phyloP scores from a whole-genome alignment of 2,113 vertebrate genomes.

The Ciconia maguari region DNA sequence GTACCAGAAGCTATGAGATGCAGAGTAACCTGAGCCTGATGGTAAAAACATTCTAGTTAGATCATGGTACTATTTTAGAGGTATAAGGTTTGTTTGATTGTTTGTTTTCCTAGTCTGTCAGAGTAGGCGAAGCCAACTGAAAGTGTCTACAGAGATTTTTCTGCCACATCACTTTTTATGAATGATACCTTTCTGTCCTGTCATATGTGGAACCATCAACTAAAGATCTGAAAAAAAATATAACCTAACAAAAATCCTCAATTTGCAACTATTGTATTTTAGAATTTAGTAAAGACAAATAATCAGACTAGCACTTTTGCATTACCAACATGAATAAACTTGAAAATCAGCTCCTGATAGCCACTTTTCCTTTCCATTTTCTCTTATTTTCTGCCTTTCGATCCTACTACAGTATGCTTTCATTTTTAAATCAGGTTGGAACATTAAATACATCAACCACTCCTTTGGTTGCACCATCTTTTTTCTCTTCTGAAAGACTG shows the following conservation, averaged over 20 bases:
- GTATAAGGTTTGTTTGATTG: not conserved
- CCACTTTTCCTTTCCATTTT: not conserved
- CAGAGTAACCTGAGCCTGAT: not conserved
- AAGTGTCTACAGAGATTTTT: not conserved
- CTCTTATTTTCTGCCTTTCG: not conserved
- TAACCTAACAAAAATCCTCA: not conserved
- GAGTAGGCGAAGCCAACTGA: not conserved
- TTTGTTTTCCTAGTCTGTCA: not conserved
- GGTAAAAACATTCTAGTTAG: not conserved
- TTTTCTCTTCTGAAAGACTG: not conserved
- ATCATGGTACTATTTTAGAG: not conserved
- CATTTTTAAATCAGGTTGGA: not conserved
- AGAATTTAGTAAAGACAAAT: not conserved
- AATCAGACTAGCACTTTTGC: not conserved
- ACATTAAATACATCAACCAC: not conserved
- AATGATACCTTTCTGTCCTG: not conserved
- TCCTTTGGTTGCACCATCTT: not conserved
- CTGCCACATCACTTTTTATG: not conserved
- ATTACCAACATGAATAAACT: not conserved
- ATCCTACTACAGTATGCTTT: not conserved
- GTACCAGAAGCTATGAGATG: not conserved
- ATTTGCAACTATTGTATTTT: not conserved
- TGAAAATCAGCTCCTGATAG: not conserved
- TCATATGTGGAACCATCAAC: not conserved
- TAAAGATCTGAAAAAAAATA: not conserved